These are phyloP conservation scores for Ameiurus melas DNA, from an alignment of 2,113 vertebrate genomes.

Conservation along the genomic window DNA sequence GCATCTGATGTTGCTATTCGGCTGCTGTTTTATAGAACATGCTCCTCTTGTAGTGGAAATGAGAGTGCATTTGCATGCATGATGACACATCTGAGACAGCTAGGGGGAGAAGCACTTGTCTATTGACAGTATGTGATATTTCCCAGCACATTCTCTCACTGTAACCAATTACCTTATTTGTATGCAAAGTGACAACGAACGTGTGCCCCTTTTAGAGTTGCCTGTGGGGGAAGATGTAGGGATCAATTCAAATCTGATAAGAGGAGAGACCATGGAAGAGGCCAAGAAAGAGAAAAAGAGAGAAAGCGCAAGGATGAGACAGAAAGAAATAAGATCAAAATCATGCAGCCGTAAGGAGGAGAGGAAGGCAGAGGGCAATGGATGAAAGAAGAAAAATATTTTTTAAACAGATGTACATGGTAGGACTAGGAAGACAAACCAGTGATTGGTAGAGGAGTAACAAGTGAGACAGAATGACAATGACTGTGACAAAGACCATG, in stretches of 20 bases:
- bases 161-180: conserved; percentile 68
- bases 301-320: conserved; percentile 31
- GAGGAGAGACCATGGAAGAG: conserved; percentile 36
- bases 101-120: conserved; percentile 38
- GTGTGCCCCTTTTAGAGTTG: conserved; percentile 45
- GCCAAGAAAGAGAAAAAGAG: not conserved
- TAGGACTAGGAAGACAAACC: not conserved
- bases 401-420: not conserved
- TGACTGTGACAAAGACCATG: not conserved
- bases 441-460: not conserved
- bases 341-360: not conserved
- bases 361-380: not conserved
- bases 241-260: conserved; percentile 34
- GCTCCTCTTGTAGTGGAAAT: not conserved
- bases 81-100: conserved; percentile 5
- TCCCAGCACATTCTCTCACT: conserved; percentile 43
- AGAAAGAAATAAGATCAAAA: not conserved
- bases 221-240: conserved; percentile 24
- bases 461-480: conserved; percentile 17
- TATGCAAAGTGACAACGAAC: conserved; percentile 62
- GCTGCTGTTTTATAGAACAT: conserved; percentile 1
- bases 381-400: not conserved
- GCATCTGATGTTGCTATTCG: not conserved
- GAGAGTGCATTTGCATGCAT: conserved; percentile 7
- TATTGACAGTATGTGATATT: conserved; percentile 28